A percentile compares a stretch with the other conserved stretches of the same genome.
Conservation (phyloP, 2,888 invertebrate species). For the Oligia fasciuncula region DNA sequence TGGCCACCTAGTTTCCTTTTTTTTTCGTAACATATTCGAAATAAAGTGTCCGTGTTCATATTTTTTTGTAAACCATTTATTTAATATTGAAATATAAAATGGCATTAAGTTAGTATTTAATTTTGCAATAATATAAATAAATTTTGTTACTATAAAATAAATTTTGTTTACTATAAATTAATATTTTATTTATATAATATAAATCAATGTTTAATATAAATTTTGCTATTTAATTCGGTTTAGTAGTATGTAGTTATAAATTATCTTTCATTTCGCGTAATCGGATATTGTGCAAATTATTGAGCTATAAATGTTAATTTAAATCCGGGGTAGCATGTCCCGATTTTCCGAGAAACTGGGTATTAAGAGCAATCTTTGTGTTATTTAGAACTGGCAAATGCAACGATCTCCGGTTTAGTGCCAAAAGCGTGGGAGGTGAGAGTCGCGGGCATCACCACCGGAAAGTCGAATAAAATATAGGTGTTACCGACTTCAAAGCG, state of each 20-base stretch:
- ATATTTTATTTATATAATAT: too few species aligned
- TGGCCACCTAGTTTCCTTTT: conserved; percentile 60
- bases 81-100: conserved; percentile 27
- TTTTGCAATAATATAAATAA: background rate
- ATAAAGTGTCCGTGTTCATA: background rate
- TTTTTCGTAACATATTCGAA: conserved; percentile 38
- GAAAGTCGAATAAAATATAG: conserved; percentile 72
- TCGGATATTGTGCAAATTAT: conserved; percentile 35
- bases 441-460: conserved; percentile 70
- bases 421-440: conserved; percentile 86
- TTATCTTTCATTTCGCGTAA: conserved; percentile 12
- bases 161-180: too few species aligned
- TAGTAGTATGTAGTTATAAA: background rate
- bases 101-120: background rate
- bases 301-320: conserved; percentile 47
- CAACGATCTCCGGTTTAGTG: conserved; percentile 81
- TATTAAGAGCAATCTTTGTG: conserved; percentile 85
- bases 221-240: conserved; percentile 1
- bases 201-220: too few species aligned
- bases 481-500: conserved; percentile 48
- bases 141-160: too few species aligned
- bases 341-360: conserved; percentile 83
- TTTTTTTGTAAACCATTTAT: conserved; percentile 30
- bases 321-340: conserved; percentile 67
- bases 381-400: conserved; percentile 86